Base-by-base conservation (phyloP, 2,113 vertebrate genomes). In the Chelonoidis abingdonii region DNA sequence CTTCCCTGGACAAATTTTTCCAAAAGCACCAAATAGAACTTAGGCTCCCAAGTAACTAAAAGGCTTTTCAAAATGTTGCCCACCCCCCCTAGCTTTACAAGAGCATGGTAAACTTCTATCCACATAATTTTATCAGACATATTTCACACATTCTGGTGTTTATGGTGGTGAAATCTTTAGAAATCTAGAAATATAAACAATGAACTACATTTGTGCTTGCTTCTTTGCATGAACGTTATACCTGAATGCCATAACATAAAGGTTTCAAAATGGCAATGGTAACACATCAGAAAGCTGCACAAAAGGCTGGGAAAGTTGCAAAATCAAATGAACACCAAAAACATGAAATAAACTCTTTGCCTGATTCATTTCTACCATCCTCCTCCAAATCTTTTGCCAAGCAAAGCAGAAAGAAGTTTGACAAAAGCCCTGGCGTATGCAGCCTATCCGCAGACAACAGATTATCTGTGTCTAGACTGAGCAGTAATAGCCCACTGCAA, bases 371-470 rank as follows among this genome's bases (percentile, higher is more conserved):
- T 75, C 22, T 75, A 75, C 9, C 21, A 75, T 22, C 11, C 72
- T 75, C 21, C 31, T 86, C 75, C 62, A 31, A 31, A 27, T 49
- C 11, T 29, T 49, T 47, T 92, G 24, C 8, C 53, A 81, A 27
- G 31, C 79, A 8, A 95, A 81, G 10, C 29, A 85, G 79, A 12
- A 47, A 9, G 16, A 62, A 12, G 27, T 93, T 89, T 91, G 49
- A n/a, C 52, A 59, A 35, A 53, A 38, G 11, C 7, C 1, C 16
- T 19, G 3, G 27, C 57, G 31, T 13, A 44, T 9, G 1, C 69
- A 5, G 21, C 3, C 2, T 80, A 1, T 8, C 31, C 84, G 31
- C n/a, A 21, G 80, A 75, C 0, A 1, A 21, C 22, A 94, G 19
- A 41, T n/a, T 56, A 12, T 3, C 10, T 41, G 52, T 90, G 0